phyloP scores from a whole-genome alignment of 2,797 vertebrate genomes.

The Platyrinchus mystaceus region DNA sequence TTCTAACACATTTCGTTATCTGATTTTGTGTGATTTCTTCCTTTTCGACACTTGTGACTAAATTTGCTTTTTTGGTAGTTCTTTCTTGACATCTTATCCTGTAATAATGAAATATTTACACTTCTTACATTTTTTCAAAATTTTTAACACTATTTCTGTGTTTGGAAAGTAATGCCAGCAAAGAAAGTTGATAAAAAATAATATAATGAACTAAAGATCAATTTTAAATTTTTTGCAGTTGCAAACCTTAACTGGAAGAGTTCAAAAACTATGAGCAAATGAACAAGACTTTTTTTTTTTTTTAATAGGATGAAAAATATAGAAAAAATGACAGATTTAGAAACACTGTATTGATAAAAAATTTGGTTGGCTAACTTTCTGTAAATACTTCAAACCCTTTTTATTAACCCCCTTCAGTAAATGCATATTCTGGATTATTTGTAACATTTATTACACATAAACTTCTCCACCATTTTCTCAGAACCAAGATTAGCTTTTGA shows the following conservation, averaged over 20 bases:
- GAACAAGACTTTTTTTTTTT: not conserved
- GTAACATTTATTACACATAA: too few relatives aligned
- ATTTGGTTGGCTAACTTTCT: not conserved
- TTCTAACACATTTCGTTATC: not conserved
- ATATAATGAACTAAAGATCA: not conserved
- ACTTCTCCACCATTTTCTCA: too few relatives aligned
- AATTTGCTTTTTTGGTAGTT: not conserved
- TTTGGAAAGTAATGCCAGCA: not conserved
- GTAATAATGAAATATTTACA: not conserved
- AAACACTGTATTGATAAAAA: not conserved
- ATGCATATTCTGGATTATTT: too few relatives aligned
- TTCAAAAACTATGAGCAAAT: not conserved
- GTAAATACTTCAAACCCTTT: not conserved
- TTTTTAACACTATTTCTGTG: not conserved
- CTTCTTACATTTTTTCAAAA: not conserved
- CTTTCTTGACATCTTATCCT: not conserved
- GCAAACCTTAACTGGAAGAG: not conserved
- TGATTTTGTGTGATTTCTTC: not conserved
- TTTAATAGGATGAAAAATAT: not conserved
- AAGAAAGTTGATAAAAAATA: not conserved
- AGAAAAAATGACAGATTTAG: not conserved
- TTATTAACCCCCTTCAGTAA: not conserved
- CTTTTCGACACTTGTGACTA: not conserved
- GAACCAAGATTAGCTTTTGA: too few relatives aligned
- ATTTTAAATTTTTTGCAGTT: not conserved